A percentile compares a stretch with the other conserved stretches of the same genome.
Conservation (phyloP, 2,888 invertebrate genomes). For the Chrysolina oricalcia region DNA sequence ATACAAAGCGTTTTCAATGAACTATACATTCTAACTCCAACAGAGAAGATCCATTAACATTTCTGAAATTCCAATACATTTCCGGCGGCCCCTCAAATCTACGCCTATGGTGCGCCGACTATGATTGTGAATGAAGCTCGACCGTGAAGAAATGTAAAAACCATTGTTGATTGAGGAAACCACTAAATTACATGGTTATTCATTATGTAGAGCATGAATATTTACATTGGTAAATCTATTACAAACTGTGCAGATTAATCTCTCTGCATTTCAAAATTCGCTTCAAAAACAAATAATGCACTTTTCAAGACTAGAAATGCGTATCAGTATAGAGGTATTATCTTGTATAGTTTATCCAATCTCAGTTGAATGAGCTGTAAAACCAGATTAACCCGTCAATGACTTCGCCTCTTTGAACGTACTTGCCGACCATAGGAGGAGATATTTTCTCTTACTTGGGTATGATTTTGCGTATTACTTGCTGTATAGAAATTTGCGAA, state of each 20-base stretch:
- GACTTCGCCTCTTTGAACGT: too few species aligned
- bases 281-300: background rate
- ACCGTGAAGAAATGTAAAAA: conserved; percentile 62
- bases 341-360: too few species aligned
- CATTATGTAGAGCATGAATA: conserved; percentile 63
- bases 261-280: background rate
- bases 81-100: background rate
- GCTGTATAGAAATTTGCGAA: too few species aligned
- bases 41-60: background rate
- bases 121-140: conserved; percentile 56
- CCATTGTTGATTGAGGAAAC: conserved; percentile 59
- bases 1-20: too few species aligned
- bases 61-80: too few species aligned
- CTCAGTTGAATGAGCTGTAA: too few species aligned
- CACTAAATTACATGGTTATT: conserved; percentile 62
- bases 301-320: too few species aligned
- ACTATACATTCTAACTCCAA: background rate
- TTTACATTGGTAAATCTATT: conserved; percentile 48
- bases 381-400: too few species aligned
- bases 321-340: too few species aligned
- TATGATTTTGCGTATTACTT: too few species aligned
- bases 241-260: conserved; percentile 32
- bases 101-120: conserved; percentile 32
- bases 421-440: too few species aligned
- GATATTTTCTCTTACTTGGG: too few species aligned